Evolutionary conservation across 2,797 vertebrate genomes (phyloP), one percentile per base, ranked within the genome.

Genomic region (Onychomys arenicola): DNA sequence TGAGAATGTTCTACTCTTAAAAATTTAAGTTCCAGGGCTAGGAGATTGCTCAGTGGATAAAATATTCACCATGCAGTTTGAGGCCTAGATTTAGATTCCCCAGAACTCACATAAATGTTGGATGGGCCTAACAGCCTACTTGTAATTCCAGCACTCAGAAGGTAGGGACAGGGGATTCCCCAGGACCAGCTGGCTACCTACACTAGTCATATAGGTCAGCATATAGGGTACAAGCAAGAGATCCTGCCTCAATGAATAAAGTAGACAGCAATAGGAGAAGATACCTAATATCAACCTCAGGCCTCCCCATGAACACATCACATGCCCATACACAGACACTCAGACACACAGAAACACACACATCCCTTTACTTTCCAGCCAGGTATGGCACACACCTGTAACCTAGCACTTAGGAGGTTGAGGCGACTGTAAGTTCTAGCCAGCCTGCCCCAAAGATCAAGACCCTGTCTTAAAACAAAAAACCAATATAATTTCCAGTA

Each of bases 401-500:
- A 67, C 6, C 46, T 55, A 32, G n/a, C 75, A 90, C 25, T 32
- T 40, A 6, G 7, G 40, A 46, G 27, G 16, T 12, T 67, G 89
- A 80, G 61, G 89, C 16, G 13, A 46, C 8, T 10, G 0, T 34
- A 80, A 67, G 59, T 78, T 49, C n/a, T 46, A 46, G 40, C 13
- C 21, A 63, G 43, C 32, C 59, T 77, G 55, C 0, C 0, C 1
- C 3, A 13, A 19, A 46, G 12, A 49, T 29, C 40, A 78, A 65
- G 52, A 88, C 27, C 27, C 3, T 57, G 4, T 73, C 43, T 86
- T 69, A 32, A 19, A 25, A n/a, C 14, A 27, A 71, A 67, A 16
- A 86, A 4, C 8, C 90, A 95, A 92, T 32, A 19, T 76, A 69
- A 90, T 84, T 84, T 76, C 27, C 52, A 90, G 19, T 90, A 97